Evolutionary conservation across 2,888 invertebrate genomes (phyloP).

Genomic region (Tetheella fluctuosa): DNA sequence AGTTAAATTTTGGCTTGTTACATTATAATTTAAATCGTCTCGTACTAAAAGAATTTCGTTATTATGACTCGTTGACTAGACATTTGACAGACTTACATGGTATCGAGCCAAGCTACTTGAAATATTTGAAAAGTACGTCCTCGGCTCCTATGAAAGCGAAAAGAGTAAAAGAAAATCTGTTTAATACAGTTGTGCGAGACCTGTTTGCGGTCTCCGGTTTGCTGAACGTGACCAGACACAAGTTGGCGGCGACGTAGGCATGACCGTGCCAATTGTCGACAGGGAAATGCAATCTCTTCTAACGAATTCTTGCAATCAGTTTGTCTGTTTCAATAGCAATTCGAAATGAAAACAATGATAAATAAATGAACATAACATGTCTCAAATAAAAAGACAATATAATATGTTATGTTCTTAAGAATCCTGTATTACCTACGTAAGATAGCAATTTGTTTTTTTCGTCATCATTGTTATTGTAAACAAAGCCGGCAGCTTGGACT

Average conservation of each 20-base stretch:
- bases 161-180: conserved; percentile 54
- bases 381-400: background rate
- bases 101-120: conserved; percentile 53
- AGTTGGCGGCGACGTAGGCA: conserved; percentile 55
- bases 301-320: conserved; percentile 39
- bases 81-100: conserved; percentile 59
- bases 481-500: conserved; percentile 49
- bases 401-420: background rate
- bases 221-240: conserved; percentile 81
- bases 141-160: conserved; percentile 62
- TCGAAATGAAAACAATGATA: conserved; percentile 4
- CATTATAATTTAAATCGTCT: background rate
- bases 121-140: conserved; percentile 63
- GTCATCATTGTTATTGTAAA: conserved; percentile 70
- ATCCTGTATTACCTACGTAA: conserved; percentile 10
- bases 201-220: conserved; percentile 78
- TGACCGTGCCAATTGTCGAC: conserved; percentile 63
- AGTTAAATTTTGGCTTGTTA: background rate
- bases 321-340: conserved; percentile 5
- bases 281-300: conserved; percentile 50
- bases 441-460: conserved; percentile 39
- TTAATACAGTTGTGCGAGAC: conserved; percentile 65
- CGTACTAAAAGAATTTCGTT: conserved; percentile 43
- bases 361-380: background rate
- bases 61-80: conserved; percentile 56